These are phyloP conservation scores for Rhombomys opimus DNA, from an alignment of 2,113 vertebrate genomes.

Conservation along the genomic window DNA sequence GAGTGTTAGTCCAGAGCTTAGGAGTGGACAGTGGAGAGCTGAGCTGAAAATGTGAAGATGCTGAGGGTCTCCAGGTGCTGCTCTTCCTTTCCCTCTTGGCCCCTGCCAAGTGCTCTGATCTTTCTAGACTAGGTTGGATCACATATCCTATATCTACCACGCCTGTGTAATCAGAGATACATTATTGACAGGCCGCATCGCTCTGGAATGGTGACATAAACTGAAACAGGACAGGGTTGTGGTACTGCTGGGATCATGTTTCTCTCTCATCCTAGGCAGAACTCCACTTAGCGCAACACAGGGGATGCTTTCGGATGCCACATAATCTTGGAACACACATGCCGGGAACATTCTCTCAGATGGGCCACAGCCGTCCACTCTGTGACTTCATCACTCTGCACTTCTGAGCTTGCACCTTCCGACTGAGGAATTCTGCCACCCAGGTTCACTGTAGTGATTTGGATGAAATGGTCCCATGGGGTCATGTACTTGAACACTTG, in stretches of 20 bases:
- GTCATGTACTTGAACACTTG: background rate
- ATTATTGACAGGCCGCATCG: no score
- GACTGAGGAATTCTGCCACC: background rate
- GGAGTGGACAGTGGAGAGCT: background rate
- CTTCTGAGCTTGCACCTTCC: background rate
- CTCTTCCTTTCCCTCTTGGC: background rate
- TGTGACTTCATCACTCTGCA: background rate
- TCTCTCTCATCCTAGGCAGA: background rate
- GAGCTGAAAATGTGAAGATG: rapidly evolving
- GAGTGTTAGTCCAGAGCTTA: background rate
- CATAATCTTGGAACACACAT: background rate
- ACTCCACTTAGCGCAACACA: no score
- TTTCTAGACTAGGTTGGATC: no score
- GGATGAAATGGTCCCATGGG: background rate
- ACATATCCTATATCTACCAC: background rate
- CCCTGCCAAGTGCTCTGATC: background rate
- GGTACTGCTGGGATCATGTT: background rate
- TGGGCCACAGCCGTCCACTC: background rate
- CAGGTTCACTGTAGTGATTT: background rate
- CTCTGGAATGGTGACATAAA: background rate
- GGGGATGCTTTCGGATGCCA: background rate
- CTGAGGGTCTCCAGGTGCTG: background rate
- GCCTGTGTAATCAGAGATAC: background rate
- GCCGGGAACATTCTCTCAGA: background rate
- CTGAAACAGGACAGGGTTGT: background rate